Conservation (phyloP, 1,140 invertebrate genomes). For the Drosophila pseudoananassae region DNA sequence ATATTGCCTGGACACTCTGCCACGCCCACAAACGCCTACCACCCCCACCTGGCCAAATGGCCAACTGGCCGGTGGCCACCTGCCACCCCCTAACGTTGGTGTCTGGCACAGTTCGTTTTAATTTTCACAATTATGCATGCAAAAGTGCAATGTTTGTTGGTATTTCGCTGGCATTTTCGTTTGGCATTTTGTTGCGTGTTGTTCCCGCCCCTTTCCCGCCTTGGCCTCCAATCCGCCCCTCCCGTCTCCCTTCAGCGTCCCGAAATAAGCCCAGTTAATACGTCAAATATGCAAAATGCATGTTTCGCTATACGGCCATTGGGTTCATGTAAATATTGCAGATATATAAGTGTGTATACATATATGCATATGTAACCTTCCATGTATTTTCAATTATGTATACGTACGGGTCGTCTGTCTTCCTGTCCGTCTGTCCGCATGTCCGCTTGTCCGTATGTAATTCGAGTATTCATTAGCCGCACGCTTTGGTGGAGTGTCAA, state of each 20-base stretch:
- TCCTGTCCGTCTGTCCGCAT: neutral
- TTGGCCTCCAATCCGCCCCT: neutral
- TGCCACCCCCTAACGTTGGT: conserved; percentile 15
- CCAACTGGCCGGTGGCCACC: neutral
- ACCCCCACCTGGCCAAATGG: neutral
- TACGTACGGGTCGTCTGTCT: conserved; percentile 3
- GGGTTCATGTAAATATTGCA: conserved; percentile 39
- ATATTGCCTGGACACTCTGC: conserved; percentile 43
- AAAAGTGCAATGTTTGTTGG: conserved; percentile 79
- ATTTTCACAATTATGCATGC: conserved; percentile 81
- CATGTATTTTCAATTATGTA: conserved; percentile 26
- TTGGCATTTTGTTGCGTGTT: conserved; percentile 71
- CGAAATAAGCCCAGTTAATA: conserved; percentile 65
- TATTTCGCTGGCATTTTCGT: conserved; percentile 55
- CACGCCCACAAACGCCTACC: neutral
- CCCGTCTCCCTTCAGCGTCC: neutral
- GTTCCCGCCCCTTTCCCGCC: conserved; percentile 21
- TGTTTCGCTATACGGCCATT: conserved; percentile 42
- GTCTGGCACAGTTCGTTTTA: conserved; percentile 71
- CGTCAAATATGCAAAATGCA: conserved; percentile 72
- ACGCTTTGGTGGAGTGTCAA: conserved; percentile 53
- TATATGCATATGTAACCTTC: neutral
- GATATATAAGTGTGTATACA: conserved; percentile 5
- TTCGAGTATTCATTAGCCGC: conserved; percentile 48
- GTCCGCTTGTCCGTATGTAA: neutral